These are phyloP conservation scores for Platalea minor DNA, from an alignment of 2,797 vertebrate genomes.

Conservation along the genomic window DNA sequence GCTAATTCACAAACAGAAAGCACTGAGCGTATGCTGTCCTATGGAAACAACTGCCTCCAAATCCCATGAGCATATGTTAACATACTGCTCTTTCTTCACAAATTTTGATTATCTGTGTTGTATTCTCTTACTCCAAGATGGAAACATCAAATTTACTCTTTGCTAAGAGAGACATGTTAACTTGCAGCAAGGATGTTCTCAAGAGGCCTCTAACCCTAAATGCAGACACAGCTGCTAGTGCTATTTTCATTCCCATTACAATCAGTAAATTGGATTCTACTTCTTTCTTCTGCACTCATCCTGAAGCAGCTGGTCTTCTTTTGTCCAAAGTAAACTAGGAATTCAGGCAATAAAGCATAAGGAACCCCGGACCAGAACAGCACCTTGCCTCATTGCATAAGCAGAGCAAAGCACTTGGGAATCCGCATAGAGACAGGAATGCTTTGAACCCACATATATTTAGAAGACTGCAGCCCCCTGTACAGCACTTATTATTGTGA, in stretches of 20 bases:
- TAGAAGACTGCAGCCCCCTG: background rate
- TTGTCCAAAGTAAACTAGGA: background rate
- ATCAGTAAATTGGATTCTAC: background rate
- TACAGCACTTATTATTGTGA: background rate
- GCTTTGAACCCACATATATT: background rate
- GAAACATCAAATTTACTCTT: background rate
- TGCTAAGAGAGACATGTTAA: background rate
- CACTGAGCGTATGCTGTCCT: background rate
- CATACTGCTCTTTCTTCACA: background rate
- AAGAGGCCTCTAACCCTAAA: background rate
- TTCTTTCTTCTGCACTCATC: background rate
- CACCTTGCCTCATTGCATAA: background rate
- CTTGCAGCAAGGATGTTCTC: background rate
- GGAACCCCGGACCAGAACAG: background rate
- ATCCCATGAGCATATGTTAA: background rate
- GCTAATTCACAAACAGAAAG: background rate
- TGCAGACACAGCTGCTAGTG: background rate
- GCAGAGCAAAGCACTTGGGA: background rate
- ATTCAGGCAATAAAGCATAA: background rate
- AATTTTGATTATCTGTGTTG: background rate
- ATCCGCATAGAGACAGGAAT: background rate
- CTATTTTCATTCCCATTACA: background rate
- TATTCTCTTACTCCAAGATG: background rate
- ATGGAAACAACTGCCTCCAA: background rate
- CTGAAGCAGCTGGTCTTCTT: background rate